Base-by-base conservation (phyloP, 2,113 vertebrate species). In the Sinocyclocheilus maitianheensis region DNA sequence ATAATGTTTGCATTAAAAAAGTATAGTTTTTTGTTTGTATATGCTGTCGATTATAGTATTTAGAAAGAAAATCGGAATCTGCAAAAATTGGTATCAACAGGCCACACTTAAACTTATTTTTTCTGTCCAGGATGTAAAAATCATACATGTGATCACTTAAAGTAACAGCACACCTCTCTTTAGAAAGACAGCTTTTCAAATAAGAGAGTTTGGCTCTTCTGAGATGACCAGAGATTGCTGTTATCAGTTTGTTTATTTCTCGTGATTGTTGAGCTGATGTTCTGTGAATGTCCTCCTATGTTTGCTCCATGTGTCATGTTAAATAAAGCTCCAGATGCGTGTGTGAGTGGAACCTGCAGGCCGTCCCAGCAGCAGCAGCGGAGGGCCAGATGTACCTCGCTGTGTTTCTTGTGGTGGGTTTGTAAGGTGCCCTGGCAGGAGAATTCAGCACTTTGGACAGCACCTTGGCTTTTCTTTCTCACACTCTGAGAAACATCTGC, bases 381-480 rank as follows among this genome's bases (percentile, higher is more conserved):
- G 76, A 0, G 43, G 88, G 90, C 88, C 91, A 90, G 90, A 88
- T 85, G 91, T 90, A 91, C 89, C 91, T 87, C 87, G 71, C 89
- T 87, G 62, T 90, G 89, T 78, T 88, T 88, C 80, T 65, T 89
- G 91, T 90, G 93, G 93, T 91, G 90, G 90, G 90, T 89, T 89
- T 88, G 89, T 92, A 94, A 95, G 94, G 95, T 95, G 94, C 93
- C 92, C 88, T 87, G 86, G 87, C 85, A 86, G 90, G 94, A 92
- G 93, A 94, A 92, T 96, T 96, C 95, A 96, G 95, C 95, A 96
- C 95, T 93, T 94, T 96, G 95, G 95, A 96, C 95, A 96, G 95
- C 95, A 95, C 94, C 95, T 94, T 84, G 67, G 89, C 84, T 89
- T 90, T 88, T 89, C 90, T 92, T 93, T 93, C 92, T 80, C 90